Percentiles rank a stretch among this genome's conserved stretches.
These are phyloP conservation scores for Muntiacus muntjak DNA, from an alignment of 2,113 vertebrate genomes.

Conservation along the genomic window DNA sequence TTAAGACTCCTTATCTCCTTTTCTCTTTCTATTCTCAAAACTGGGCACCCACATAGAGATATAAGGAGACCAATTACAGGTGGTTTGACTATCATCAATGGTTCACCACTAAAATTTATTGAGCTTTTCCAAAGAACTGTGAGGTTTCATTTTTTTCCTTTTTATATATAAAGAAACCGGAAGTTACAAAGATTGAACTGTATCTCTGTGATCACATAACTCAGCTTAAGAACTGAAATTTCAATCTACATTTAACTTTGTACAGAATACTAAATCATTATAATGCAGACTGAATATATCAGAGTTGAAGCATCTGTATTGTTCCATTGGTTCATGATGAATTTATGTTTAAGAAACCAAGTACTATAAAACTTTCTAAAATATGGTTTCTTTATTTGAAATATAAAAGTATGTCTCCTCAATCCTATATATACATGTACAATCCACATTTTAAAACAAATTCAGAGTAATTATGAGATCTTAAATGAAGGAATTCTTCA, in stretches of 20 bases:
- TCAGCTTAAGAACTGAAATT: neutral
- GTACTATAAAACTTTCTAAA: neutral
- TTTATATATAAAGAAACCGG: neutral
- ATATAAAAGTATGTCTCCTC: neutral
- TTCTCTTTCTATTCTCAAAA: neutral
- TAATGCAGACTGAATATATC: neutral
- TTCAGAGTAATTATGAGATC: neutral
- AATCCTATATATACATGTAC: neutral
- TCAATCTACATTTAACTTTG: neutral
- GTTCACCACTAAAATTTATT: neutral
- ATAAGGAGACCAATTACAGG: neutral
- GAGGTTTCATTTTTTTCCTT: neutral
- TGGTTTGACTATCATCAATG: neutral
- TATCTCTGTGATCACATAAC: neutral
- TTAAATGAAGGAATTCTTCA: neutral
- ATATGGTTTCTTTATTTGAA: neutral
- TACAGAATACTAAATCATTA: neutral
- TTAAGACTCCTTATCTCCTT: neutral
- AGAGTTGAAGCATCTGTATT: neutral
- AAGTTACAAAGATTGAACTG: neutral
- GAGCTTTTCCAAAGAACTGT: neutral
- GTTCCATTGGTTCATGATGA: neutral
- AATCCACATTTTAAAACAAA: neutral
- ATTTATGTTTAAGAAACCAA: neutral
- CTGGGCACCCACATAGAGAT: neutral